Evolutionary conservation across 1,140 invertebrate species (phyloP).

Genomic region (Formica exsecta): DNA sequence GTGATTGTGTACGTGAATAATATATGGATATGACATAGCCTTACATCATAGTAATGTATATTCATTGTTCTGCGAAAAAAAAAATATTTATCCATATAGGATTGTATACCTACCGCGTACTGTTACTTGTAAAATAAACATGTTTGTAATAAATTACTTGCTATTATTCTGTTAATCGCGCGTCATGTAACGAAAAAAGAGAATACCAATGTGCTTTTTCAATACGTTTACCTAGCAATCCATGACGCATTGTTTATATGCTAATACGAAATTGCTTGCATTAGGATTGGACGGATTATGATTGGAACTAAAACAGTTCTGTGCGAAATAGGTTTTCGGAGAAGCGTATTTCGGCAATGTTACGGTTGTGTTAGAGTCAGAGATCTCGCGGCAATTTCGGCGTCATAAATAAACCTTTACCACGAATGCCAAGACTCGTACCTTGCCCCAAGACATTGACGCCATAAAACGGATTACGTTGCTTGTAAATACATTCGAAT

Average conservation of each 20-base stretch:
- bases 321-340: conserved; percentile 25
- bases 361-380: neutral
- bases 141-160: conserved; percentile 74
- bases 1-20: conserved; percentile 67
- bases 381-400: conserved; percentile 2
- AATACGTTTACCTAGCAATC: neutral
- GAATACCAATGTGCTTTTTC: neutral
- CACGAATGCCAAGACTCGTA: conserved; percentile 66
- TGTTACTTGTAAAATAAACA: conserved; percentile 79
- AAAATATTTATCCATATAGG: conserved; percentile 66
- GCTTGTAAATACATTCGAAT: conserved; percentile 73
- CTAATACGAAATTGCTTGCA: conserved; percentile 62
- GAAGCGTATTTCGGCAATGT: conserved; percentile 3
- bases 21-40: conserved; percentile 45
- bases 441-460: conserved; percentile 68
- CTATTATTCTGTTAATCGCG: neutral
- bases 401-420: conserved; percentile 51
- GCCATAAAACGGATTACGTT: conserved; percentile 61
- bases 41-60: conserved; percentile 67
- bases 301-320: conserved; percentile 46
- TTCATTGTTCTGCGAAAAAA: conserved; percentile 29
- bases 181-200: too few relatives aligned
- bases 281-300: conserved; percentile 38
- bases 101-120: conserved; percentile 72
- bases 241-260: conserved; percentile 55